These are phyloP conservation scores for Epizoanthus rinbou DNA, from an alignment of 92 coral and sea anemone species.

Conservation along the genomic window DNA sequence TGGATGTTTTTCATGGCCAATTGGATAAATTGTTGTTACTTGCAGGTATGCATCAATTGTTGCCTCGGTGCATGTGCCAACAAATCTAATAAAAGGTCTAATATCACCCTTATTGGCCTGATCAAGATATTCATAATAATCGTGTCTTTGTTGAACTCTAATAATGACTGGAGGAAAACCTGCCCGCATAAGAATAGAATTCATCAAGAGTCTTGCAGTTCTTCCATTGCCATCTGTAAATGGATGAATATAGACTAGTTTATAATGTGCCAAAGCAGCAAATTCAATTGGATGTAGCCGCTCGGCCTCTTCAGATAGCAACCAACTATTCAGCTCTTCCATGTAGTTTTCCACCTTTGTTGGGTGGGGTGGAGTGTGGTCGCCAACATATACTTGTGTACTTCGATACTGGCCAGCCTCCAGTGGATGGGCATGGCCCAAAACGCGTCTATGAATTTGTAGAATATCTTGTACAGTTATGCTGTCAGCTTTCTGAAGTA, in stretches of 20 bases:
- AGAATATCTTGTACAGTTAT: constrained; percentile 73
- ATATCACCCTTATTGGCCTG: constrained; percentile 97
- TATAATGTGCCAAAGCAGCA: constrained; percentile 96
- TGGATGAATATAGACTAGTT: constrained; percentile 95
- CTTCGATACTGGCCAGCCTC: constrained; percentile 90
- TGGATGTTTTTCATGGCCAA: constrained; percentile 73
- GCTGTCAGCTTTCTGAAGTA: constrained; percentile 77
- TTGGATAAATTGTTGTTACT: constrained; percentile 88
- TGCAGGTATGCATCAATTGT: constrained; percentile 93
- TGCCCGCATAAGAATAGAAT: constrained; percentile 96
- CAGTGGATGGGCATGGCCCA: constrained; percentile 93
- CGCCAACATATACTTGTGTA: constrained; percentile 92
- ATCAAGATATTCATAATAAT: constrained; percentile 83
- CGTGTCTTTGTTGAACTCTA: constrained; percentile 80
- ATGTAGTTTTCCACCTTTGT: constrained; percentile 82
- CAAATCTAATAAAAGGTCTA: constrained; percentile 94
- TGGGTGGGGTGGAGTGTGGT: constrained; percentile 92
- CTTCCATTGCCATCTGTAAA: constrained; percentile 99
- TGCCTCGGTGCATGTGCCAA: constrained; percentile 91
- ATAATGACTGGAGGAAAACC: constrained; percentile 99
- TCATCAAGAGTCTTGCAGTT: constrained; percentile 90
- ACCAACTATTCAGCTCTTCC: constrained; percentile 89
- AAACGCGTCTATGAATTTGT: constrained; percentile 85
- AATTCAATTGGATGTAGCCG: constrained; percentile 92
- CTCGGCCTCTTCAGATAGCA: constrained; percentile 73